phyloP scores from a whole-genome alignment of 2,888 invertebrate genomes.

The Scaptomyza parva region DNA sequence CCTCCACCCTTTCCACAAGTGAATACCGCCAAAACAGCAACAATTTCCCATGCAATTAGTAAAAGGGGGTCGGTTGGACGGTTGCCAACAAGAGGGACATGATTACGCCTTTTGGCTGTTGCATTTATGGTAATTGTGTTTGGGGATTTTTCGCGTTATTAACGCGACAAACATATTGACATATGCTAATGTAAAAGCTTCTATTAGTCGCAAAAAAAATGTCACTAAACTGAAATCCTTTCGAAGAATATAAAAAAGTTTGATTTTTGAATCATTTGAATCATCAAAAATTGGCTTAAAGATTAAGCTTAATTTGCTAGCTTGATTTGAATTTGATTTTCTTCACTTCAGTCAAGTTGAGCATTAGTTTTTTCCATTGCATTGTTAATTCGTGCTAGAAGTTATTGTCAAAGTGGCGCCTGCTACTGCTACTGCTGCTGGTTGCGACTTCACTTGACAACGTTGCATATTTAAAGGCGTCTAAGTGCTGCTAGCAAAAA shows the following conservation, averaged over 20 bases:
- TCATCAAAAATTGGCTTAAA: neutral
- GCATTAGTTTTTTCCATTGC: constrained; percentile 16
- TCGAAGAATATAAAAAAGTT: neutral
- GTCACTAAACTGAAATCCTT: neutral
- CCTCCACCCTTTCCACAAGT: too few relatives aligned
- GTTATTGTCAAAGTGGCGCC: constrained; percentile 29
- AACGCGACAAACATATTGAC: constrained; percentile 6
- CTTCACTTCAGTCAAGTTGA: constrained; percentile 1
- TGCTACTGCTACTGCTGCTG: neutral
- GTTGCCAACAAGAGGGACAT: constrained; percentile 31
- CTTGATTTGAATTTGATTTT: constrained; percentile 7
- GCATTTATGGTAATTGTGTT: constrained; percentile 28
- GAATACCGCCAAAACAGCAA: constrained; percentile 30
- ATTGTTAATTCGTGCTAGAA: constrained; percentile 18
- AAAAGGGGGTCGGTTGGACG: constrained; percentile 45
- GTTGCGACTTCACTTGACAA: constrained; percentile 44
- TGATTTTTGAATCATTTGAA: neutral
- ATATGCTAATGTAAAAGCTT: constrained; percentile 27
- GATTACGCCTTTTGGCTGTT: constrained; percentile 33
- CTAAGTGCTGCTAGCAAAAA: constrained; percentile 73
- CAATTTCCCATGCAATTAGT: constrained; percentile 64
- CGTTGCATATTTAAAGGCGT: constrained; percentile 76
- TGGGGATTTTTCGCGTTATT: constrained; percentile 12
- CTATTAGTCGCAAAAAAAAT: neutral
- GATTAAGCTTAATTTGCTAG: neutral